Percentiles rank a stretch among this genome's conserved stretches.
These are phyloP conservation scores for Lasioglossum villosulum DNA, from an alignment of 2,888 invertebrate species.

Conservation along the genomic window DNA sequence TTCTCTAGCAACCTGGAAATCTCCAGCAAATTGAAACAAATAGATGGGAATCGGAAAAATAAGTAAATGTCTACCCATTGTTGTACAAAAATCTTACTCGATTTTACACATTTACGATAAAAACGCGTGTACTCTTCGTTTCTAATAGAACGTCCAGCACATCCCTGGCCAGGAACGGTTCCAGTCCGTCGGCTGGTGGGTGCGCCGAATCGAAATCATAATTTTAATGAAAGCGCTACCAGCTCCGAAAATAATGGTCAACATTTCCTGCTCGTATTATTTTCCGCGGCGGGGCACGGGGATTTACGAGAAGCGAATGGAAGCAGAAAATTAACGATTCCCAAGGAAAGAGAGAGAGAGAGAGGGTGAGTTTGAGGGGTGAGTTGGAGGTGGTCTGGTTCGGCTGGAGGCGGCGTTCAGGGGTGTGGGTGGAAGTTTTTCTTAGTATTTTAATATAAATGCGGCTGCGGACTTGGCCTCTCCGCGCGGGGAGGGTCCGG, in stretches of 20 bases:
- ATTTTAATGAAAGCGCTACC: constrained; percentile 79
- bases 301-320: constrained; percentile 84
- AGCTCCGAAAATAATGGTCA: constrained; percentile 83
- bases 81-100: not conserved
- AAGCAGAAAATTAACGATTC: constrained; percentile 85
- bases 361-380: constrained; percentile 30
- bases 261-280: constrained; percentile 84
- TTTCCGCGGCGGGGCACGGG: constrained; percentile 77
- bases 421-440: constrained; percentile 81
- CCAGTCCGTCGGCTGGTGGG: constrained; percentile 1
- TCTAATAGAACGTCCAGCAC: not conserved
- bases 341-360: constrained; percentile 54
- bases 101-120: not conserved
- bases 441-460: constrained; percentile 85
- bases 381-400: not conserved
- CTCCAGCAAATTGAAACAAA: not conserved
- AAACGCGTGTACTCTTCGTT: not conserved
- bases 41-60: too few species aligned
- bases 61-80: too few species aligned
- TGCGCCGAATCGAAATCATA: constrained; percentile 68
- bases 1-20: not conserved
- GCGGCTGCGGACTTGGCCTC: constrained; percentile 78
- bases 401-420: constrained; percentile 44
- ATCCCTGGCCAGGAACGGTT: not conserved
- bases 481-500: constrained; percentile 73